Base-by-base conservation (phyloP, 2,888 invertebrate species). In the Lasioglossum leucozonium region DNA sequence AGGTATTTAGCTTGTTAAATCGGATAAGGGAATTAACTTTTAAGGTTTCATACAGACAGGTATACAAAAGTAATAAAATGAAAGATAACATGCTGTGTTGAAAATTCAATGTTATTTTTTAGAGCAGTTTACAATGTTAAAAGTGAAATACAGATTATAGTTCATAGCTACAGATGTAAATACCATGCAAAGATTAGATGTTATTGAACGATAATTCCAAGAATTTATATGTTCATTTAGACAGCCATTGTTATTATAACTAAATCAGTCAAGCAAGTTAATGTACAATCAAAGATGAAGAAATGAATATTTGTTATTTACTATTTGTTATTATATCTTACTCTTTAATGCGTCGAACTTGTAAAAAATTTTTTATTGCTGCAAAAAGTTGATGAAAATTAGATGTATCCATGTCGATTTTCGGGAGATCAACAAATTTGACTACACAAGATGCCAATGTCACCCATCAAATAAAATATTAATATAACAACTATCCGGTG, bases 291-390 rank as follows among this genome's bases (percentile, higher is more conserved):
- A 58, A 47, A 55, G 16, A 30, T 79, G 34, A 40, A 55, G 55
- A 77, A 55, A 51, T 81, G 75, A 79, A 22, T 51, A 62, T n/a
- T 77, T 37, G 13, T 79, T 82, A 80, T 62, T 79, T 78, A 74
- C 74, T 62, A 74, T 72, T 82, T 72, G 51, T 72, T 77, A 26
- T 76, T 78, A 81, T 79, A 85, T 89, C 94, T 95, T 93, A 94
- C 95, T 94, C 92, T 93, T 93, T 94, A 82, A 95, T 92, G 82
- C 94, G 93, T 79, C 92, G 93, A 71, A 94, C 91, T 87, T 92
- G 93, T 72, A 94, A 90, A 77, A 93, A 85, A 88, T 93, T 94
- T 91, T 94, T 94, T 88, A 94, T 90, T 44, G 93, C 91, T 58
- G 92, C 90, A 87, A 93, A 87, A 78, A 94, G 91, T 86, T 94